Evolutionary conservation across 1,140 invertebrate genomes (phyloP).

Genomic region (Mesaphorura yosii): DNA sequence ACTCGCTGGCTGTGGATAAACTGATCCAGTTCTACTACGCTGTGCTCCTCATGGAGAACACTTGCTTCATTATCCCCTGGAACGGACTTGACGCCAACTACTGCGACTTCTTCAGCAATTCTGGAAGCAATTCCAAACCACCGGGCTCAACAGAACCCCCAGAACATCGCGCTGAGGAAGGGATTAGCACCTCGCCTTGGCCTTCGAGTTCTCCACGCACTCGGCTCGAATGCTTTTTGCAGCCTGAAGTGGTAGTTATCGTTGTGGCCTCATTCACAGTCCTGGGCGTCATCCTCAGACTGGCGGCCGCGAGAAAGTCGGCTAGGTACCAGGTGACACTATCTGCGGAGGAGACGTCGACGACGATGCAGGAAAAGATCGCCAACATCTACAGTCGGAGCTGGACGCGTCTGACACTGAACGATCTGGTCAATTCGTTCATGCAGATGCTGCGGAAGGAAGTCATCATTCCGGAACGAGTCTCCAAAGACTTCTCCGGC

Average conservation of each 20-base stretch:
- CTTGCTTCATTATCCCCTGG: conserved; percentile 23
- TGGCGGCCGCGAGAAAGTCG: conserved; percentile 13
- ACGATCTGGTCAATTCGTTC: conserved; percentile 12
- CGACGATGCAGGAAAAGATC: conserved; percentile 19
- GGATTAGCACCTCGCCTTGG: too few relatives aligned
- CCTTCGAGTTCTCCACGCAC: too few relatives aligned
- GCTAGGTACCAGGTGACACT: background rate
- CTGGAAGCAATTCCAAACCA: too few relatives aligned
- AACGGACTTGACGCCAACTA: conserved; percentile 12
- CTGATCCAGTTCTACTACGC: conserved; percentile 23
- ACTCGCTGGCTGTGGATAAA: background rate
- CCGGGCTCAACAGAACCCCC: too few relatives aligned
- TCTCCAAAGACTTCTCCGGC: background rate
- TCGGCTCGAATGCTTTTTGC: conserved; percentile 12
- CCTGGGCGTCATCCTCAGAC: conserved; percentile 11
- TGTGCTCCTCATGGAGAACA: conserved; percentile 16
- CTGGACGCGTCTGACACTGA: conserved; percentile 16
- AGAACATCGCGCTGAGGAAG: too few relatives aligned
- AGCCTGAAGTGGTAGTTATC: conserved; percentile 12
- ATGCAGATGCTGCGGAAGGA: conserved; percentile 16
- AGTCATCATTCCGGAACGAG: background rate
- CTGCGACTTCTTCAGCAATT: background rate
- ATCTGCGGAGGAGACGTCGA: background rate
- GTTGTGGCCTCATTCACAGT: conserved; percentile 20
- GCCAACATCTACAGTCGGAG: conserved; percentile 22